Evolutionary conservation across 2,113 vertebrate genomes (phyloP).

Genomic region (Corythaixoides concolor): DNA sequence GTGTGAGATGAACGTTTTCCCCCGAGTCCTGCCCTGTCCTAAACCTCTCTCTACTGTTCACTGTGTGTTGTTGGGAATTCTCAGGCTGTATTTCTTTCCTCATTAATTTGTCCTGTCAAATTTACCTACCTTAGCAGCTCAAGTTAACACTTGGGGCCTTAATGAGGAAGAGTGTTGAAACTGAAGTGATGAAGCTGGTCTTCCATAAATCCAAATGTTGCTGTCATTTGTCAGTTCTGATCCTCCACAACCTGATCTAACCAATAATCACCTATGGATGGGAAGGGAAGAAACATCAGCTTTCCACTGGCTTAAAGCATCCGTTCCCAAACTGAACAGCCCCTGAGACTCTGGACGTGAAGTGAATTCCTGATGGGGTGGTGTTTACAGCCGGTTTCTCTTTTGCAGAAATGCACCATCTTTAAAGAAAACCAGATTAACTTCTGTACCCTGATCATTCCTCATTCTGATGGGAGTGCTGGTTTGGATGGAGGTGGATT

Average conservation of each 20-base stretch:
- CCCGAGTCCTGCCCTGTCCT: background rate
- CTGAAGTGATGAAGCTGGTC: background rate
- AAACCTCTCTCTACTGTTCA: background rate
- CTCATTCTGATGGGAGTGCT: background rate
- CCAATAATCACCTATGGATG: background rate
- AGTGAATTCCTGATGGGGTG: background rate
- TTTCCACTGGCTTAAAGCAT: background rate
- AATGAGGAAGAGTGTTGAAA: background rate
- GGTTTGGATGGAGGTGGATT: background rate
- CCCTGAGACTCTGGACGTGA: background rate
- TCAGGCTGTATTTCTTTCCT: background rate
- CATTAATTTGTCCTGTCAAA: background rate
- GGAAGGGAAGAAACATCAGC: background rate
- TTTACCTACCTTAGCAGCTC: background rate
- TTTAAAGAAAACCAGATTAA: background rate
- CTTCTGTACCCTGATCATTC: background rate
- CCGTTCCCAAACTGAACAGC: background rate
- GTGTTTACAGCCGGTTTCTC: background rate
- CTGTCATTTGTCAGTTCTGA: background rate
- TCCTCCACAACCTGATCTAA: background rate
- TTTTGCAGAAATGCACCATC: background rate
- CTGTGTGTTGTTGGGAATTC: background rate
- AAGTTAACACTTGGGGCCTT: background rate
- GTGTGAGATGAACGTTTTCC: rapidly evolving
- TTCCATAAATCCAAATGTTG: background rate